A percentile compares a stretch with the other conserved stretches of the same genome.
Conservation (phyloP, 1,140 invertebrate genomes). For the Zaprionus ornatus region DNA sequence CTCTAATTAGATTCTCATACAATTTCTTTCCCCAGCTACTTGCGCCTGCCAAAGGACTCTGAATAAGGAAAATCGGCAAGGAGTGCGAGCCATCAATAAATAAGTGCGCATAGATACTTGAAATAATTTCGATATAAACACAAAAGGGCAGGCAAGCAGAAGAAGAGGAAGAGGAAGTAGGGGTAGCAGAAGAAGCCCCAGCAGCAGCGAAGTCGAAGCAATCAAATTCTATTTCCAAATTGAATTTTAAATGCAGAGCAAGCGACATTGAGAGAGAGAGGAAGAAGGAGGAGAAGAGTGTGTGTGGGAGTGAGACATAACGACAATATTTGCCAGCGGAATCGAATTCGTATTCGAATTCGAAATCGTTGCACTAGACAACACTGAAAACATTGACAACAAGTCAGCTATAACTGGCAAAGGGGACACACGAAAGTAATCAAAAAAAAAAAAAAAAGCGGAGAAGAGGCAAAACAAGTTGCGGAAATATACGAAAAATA, state of each 20-base stretch:
- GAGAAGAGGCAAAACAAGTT: constrained; percentile 36
- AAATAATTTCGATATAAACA: constrained; percentile 15
- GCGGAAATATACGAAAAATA: constrained; percentile 36
- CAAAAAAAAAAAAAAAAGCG: constrained; percentile 32
- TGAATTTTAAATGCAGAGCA: constrained; percentile 46
- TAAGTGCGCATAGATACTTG: constrained; percentile 29
- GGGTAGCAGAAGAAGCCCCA: not conserved
- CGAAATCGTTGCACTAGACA: constrained; percentile 24
- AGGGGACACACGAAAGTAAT: constrained; percentile 34
- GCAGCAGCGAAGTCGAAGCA: constrained; percentile 7
- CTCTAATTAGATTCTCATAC: not conserved
- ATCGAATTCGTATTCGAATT: constrained; percentile 8
- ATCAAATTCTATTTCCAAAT: constrained; percentile 48
- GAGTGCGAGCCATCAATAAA: constrained; percentile 29
- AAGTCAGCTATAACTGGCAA: constrained; percentile 6
- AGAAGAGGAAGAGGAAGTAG: too few species aligned
- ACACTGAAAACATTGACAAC: constrained; percentile 1
- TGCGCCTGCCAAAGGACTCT: not conserved
- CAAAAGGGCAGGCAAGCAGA: not conserved
- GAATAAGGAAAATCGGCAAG: not conserved
- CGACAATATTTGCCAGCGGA: constrained; percentile 48
- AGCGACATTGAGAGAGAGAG: not conserved
- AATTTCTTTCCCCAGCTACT: not conserved
- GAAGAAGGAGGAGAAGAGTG: not conserved
- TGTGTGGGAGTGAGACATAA: constrained; percentile 18